These are phyloP conservation scores for Oostethus manadensis DNA, from an alignment of 2,113 vertebrate species.

Conservation along the genomic window DNA sequence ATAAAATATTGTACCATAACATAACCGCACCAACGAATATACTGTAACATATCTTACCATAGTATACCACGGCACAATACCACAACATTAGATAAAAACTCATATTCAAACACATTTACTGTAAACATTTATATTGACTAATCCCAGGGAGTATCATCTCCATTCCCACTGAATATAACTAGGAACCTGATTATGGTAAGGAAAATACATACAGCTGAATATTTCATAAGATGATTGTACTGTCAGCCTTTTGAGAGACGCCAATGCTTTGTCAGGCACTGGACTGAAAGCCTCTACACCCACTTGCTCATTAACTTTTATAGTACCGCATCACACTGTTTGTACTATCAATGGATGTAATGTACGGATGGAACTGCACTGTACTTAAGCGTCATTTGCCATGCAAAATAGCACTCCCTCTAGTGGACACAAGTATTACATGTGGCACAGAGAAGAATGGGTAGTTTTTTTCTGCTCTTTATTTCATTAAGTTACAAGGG, in stretches of 20 bases:
- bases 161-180: slow-evolving; percentile 55
- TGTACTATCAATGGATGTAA: no score
- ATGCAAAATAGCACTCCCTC: slow-evolving; percentile 22
- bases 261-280: not conserved
- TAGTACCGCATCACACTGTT: not conserved
- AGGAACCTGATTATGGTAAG: slow-evolving; percentile 55
- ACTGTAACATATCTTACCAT: no score
- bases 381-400: no score
- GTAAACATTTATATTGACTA: no score
- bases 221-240: slow-evolving; percentile 71
- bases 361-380: no score
- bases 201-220: slow-evolving; percentile 63
- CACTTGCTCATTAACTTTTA: not conserved
- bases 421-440: slow-evolving; percentile 26
- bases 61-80: no score
- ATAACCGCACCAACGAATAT: no score
- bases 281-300: not conserved
- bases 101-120: no score
- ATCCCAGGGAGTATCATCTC: no score
- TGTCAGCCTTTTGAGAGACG: slow-evolving; percentile 12
- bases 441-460: not conserved
- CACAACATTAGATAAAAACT: no score
- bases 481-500: slow-evolving; percentile 45
- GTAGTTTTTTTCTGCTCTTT: no score
- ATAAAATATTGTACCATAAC: no score